phyloP scores from a whole-genome alignment of 2,888 invertebrate species.

The Troides oblongomaculatus region DNA sequence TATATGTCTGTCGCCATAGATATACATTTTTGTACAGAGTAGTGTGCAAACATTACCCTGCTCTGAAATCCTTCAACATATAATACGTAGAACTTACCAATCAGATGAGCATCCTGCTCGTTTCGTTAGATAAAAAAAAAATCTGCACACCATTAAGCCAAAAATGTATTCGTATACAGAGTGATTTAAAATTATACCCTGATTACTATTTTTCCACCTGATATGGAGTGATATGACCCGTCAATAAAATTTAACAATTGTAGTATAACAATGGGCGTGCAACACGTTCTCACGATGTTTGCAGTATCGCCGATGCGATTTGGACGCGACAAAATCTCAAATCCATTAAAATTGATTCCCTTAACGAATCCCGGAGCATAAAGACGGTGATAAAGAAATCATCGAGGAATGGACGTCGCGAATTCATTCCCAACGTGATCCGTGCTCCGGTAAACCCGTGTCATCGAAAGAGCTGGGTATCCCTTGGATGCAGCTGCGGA shows the following conservation, averaged over 20 bases:
- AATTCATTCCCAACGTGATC: conserved; percentile 44
- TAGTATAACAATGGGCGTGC: not conserved
- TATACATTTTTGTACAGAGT: no score
- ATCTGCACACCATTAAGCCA: no score
- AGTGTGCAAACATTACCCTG: no score
- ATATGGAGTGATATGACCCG: no score
- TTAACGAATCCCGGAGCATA: conserved; percentile 34
- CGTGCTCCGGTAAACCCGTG: conserved; percentile 41
- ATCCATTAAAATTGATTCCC: conserved; percentile 29
- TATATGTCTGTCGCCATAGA: no score
- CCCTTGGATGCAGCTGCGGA: not conserved
- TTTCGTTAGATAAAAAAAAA: no score
- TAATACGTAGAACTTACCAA: no score
- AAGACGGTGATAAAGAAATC: conserved; percentile 57
- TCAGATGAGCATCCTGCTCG: no score
- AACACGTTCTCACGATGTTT: conserved; percentile 12
- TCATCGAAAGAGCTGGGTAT: conserved; percentile 32
- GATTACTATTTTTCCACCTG: no score
- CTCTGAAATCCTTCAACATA: no score
- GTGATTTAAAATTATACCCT: no score
- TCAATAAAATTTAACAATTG: conserved; percentile 20
- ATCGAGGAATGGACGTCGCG: conserved; percentile 41
- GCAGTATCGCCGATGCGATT: conserved; percentile 10
- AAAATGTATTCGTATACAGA: no score
- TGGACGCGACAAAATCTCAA: conserved; percentile 37